Base-by-base conservation (phyloP, 2,113 vertebrate species). In the Otocyon megalotis region DNA sequence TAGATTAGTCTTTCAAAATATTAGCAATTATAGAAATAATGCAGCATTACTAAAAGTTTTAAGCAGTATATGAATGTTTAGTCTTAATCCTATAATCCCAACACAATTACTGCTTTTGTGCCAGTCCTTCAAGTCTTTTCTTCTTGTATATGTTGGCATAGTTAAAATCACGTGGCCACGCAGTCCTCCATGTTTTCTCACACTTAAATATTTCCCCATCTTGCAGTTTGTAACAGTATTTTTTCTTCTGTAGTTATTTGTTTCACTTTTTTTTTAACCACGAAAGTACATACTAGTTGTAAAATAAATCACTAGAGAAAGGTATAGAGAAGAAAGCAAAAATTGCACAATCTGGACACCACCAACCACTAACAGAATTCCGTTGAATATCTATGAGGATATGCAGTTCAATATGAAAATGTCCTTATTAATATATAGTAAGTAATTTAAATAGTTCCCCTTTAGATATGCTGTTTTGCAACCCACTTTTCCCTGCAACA, bases 11-110 rank as follows among this genome's bases (percentile, higher is more conserved):
- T 88, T 91, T 83, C 71, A 26, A 67, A 93, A 48, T 67, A 72
- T 37, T 92, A 71, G 95, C 9, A 67, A 17, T 79, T 60, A 88
- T n/a, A 86, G 11, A 95, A 96, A 72, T 50, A 89, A 72, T 58
- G 37, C 10, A 77, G 4, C 16, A 65, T 24, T 19, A 54, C 4
- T 86, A 17, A 86, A 50, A 60, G 8, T 72, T 95, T 88, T 62
- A 71, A 81, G 26, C 0, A 43, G 28, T 50, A 32, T 17, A 14
- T 53, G 20, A 87, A 83, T 54, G 17, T 43, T 24, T 65, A 35
- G 6, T 82, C 11, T 74, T 71, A 76, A 71, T 32, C 13, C 12
- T 90, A 53, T 3, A n/a, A 79, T 54, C 50, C 15, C 37, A 90
- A 37, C 53, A 56, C 6, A 82, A 37, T 28, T 28, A 22, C 20